These are phyloP conservation scores for Apis florea DNA, from an alignment of 1,140 invertebrate genomes.

Conservation along the genomic window DNA sequence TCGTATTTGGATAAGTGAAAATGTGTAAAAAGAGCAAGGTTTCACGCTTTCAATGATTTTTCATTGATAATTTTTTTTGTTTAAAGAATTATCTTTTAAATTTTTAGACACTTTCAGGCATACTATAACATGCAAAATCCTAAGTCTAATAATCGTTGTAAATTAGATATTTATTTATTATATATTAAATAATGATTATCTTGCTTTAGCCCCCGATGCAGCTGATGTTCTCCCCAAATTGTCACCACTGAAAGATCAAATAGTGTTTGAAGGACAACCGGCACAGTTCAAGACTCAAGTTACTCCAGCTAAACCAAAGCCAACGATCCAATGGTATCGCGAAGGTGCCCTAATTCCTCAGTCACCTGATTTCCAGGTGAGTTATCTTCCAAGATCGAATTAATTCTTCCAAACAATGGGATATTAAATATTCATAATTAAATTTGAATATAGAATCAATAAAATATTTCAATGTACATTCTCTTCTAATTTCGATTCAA, in stretches of 20 bases:
- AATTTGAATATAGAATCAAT: too few relatives aligned
- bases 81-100: too few relatives aligned
- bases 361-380: slow-evolving; percentile 95
- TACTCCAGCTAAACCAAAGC: slow-evolving; percentile 87
- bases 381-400: not conserved
- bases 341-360: slow-evolving; percentile 94
- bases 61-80: too few relatives aligned
- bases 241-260: slow-evolving; percentile 90
- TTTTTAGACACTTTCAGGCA: too few relatives aligned
- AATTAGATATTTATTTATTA: too few relatives aligned
- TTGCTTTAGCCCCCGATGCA: slow-evolving; percentile 85
- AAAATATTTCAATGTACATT: too few relatives aligned
- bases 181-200: not conserved
- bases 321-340: slow-evolving; percentile 93
- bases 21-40: too few relatives aligned
- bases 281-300: slow-evolving; percentile 94
- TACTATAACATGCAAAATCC: too few relatives aligned
- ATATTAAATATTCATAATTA: not conserved
- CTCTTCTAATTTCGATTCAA: not conserved
- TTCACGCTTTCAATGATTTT: too few relatives aligned
- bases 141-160: too few relatives aligned
- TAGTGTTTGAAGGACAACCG: slow-evolving; percentile 91
- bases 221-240: slow-evolving; percentile 89
- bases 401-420: not conserved
- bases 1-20: too few relatives aligned